A percentile compares a stretch with the other conserved stretches of the same genome.
These are phyloP conservation scores for Drosophila multiciliata DNA, from an alignment of 2,888 invertebrate genomes.

Conservation along the genomic window DNA sequence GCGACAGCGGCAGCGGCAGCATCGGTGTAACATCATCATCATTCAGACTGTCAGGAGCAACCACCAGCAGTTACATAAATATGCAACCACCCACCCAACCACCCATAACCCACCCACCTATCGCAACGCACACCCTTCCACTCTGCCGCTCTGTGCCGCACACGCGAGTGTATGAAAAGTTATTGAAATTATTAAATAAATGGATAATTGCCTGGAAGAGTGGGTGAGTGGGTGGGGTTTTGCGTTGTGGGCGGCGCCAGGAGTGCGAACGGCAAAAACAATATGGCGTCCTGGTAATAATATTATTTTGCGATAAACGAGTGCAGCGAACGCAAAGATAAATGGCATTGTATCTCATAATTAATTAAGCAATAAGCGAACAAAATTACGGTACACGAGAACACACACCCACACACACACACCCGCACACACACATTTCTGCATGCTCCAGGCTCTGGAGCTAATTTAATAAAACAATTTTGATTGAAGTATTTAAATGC, in stretches of 20 bases:
- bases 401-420: background rate
- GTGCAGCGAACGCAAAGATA: conserved; percentile 9
- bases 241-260: conserved; percentile 57
- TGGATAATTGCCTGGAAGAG: conserved; percentile 67
- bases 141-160: conserved; percentile 17
- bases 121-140: conserved; percentile 36
- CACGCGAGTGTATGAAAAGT: conserved; percentile 73
- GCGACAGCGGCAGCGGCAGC: conserved; percentile 16
- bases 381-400: conserved; percentile 3
- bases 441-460: background rate
- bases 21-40: conserved; percentile 65
- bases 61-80: conserved; percentile 79
- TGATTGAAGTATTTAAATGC: background rate
- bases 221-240: background rate
- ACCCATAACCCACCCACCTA: conserved; percentile 52
- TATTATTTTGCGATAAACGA: conserved; percentile 53
- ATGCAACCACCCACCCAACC: conserved; percentile 54
- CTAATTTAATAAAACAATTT: conserved; percentile 1
- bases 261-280: conserved; percentile 43
- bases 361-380: conserved; percentile 57
- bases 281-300: conserved; percentile 61
- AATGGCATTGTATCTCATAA: conserved; percentile 32
- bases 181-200: conserved; percentile 78
- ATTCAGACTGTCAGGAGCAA: conserved; percentile 69
- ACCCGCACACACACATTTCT: background rate